Evolutionary conservation across 2,888 invertebrate genomes (phyloP), one percentile per base, ranked within the genome.

Genomic region (Drosophila antonietae): DNA sequence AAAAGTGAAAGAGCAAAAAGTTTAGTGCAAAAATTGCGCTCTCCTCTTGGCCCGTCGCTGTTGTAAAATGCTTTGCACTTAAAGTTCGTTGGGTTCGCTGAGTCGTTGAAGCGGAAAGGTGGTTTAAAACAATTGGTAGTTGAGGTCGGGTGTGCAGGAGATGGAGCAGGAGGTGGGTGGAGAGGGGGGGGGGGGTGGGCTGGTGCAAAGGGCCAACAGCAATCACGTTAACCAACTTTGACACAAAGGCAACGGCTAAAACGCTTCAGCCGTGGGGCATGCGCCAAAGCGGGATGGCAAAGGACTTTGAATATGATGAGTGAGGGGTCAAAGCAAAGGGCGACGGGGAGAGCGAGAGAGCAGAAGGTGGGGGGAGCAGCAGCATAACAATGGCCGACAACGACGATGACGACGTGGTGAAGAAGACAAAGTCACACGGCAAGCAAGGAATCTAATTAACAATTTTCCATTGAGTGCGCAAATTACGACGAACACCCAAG

Each of bases 391-490:
- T 82, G 85, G 79, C 57, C 65, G 68, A 70, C 62, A 51, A 73
- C 31, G 61, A 73, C 35, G 64, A 12, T 12, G 57, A 31, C 35
- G 49, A 56, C 71, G 80, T 64, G 70, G 71, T 56, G 70, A 56
- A 68, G 68, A 81, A 81, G 88, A 83, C 80, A 83, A 90, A 90
- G 91, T 90, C 90, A 88, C 80, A 89, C 82, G 86, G 83, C 90
- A 83, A 89, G 89, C 85, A 83, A 90, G 90, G 91, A 92, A 92
- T 92, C 92, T 93, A 92, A 92, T 92, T 93, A 92, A 92, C 92
- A 93, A 92, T 92, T 92, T 92, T 92, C 90, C 91, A 92, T 91
- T 92, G 91, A 92, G 91, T 91, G 91, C 89, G 90, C 91, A 91
- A 91, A 91, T 91, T 91, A 91, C 91, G 84, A 85, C 75, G 79